Percentiles rank a stretch among this genome's conserved stretches.
Conservation (phyloP, 2,797 vertebrate genomes). For the Alauda arvensis region DNA sequence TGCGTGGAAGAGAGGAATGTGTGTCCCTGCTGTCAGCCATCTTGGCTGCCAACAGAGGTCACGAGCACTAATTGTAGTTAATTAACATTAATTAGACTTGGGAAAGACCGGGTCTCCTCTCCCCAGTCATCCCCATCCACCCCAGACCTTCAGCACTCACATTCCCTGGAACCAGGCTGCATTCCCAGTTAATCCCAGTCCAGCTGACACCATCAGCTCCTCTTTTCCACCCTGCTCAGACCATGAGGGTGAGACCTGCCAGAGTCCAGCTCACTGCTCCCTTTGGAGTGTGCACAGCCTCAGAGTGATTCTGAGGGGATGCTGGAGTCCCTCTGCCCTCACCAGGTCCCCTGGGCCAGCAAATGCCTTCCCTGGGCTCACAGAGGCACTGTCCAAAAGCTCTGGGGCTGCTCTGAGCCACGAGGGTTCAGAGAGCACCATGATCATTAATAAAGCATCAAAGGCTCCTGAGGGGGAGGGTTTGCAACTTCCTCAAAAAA, state of each 20-base stretch:
- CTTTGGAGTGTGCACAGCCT: not conserved
- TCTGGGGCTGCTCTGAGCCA: not conserved
- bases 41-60: conserved; percentile 31
- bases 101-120: not conserved
- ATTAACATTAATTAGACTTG: conserved; percentile 45
- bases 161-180: not conserved
- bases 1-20: not conserved
- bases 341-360: not conserved
- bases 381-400: not conserved
- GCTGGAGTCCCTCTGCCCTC: not conserved
- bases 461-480: conserved; percentile 11
- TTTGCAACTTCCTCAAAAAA: not conserved
- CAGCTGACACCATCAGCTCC: not conserved
- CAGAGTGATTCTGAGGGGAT: fast-evolving
- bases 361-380: not conserved
- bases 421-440: fast-evolving
- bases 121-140: not conserved
- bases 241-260: fast-evolving
- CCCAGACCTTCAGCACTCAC: not conserved
- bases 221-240: not conserved
- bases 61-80: not conserved
- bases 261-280: not conserved
- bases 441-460: conserved; percentile 21
- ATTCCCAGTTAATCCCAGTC: not conserved
- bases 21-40: conserved; percentile 38